Evolutionary conservation across 2,113 vertebrate species (phyloP).

Genomic region (Albula glossodonta): DNA sequence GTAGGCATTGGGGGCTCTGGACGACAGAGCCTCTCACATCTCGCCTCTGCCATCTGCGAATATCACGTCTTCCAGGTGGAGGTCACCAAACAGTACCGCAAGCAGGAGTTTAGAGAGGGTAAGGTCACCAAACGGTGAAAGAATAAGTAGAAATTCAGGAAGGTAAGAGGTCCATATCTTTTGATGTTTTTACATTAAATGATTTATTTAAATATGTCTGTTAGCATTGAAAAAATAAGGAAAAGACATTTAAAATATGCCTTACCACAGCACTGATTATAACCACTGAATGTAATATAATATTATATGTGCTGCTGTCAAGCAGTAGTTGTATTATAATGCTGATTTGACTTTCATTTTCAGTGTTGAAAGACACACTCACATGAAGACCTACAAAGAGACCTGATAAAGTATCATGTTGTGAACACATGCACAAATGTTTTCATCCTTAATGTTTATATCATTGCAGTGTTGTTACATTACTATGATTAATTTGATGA

Average conservation of each 20-base stretch:
- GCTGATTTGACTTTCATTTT: not conserved
- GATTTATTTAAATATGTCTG: too few relatives aligned
- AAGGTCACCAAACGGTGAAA: conserved; percentile 43
- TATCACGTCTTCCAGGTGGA: conserved; percentile 84
- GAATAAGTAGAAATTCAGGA: conserved; percentile 69
- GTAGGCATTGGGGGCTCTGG: conserved; percentile 86
- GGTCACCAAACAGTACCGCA: conserved; percentile 82
- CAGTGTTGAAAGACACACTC: not conserved
- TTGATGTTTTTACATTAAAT: too few relatives aligned
- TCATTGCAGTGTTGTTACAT: not conserved
- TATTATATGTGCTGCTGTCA: too few relatives aligned
- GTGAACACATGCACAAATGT: not conserved
- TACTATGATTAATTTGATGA: not conserved
- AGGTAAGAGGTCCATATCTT: conserved; percentile 37
- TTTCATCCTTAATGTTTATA: too few relatives aligned
- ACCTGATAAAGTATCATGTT: not conserved
- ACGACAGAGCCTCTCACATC: conserved; percentile 79
- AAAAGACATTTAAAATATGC: too few relatives aligned
- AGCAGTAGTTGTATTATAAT: not conserved
- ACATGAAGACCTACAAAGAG: not conserved
- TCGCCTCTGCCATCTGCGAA: conserved; percentile 79
- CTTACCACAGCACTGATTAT: too few relatives aligned
- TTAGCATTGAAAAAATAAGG: too few relatives aligned
- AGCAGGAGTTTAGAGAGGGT: conserved; percentile 80
- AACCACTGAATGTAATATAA: too few relatives aligned